A percentile compares a stretch with the other conserved stretches of the same genome.
Conservation (phyloP, 2,797 vertebrate genomes). For the Tolypeutes matacus region DNA sequence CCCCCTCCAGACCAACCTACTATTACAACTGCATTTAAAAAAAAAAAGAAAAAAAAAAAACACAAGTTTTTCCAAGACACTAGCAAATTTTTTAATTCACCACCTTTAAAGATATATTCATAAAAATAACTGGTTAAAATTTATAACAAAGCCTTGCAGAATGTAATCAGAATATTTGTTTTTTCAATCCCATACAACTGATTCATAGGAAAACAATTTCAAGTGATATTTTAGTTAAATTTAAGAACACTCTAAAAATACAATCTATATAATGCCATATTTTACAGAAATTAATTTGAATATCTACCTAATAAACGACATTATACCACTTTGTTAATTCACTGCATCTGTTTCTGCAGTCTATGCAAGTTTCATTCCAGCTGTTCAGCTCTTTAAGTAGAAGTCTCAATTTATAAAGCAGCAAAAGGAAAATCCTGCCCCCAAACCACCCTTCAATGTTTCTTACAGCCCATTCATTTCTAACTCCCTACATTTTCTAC, state of each 20-base stretch:
- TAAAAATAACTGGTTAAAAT: slow-evolving; percentile 73
- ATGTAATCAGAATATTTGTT: slow-evolving; percentile 48
- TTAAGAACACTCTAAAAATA: slow-evolving; percentile 57
- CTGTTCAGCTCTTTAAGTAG: slow-evolving; percentile 59
- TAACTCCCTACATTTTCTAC: slow-evolving; percentile 53
- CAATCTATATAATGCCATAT: neutral
- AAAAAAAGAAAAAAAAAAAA: slow-evolving; percentile 52
- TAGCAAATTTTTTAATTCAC: slow-evolving; percentile 77
- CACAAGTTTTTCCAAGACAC: slow-evolving; percentile 72
- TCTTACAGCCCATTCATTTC: slow-evolving; percentile 65
- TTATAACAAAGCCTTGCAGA: slow-evolving; percentile 54
- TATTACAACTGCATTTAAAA: slow-evolving; percentile 80
- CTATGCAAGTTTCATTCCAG: slow-evolving; percentile 70
- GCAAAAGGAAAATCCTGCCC: slow-evolving; percentile 62
- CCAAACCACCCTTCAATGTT: slow-evolving; percentile 42
- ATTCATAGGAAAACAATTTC: slow-evolving; percentile 66
- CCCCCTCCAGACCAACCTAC: slow-evolving; percentile 89
- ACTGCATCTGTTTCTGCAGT: slow-evolving; percentile 62
- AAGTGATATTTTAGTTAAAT: slow-evolving; percentile 57
- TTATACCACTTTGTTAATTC: slow-evolving; percentile 29
- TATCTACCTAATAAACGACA: slow-evolving; percentile 69
- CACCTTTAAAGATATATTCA: slow-evolving; percentile 52
- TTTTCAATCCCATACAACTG: slow-evolving; percentile 33
- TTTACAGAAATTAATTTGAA: slow-evolving; percentile 61
- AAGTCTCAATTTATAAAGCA: slow-evolving; percentile 72